phyloP scores from a whole-genome alignment of 2,888 invertebrate genomes.

The Apamea anceps region DNA sequence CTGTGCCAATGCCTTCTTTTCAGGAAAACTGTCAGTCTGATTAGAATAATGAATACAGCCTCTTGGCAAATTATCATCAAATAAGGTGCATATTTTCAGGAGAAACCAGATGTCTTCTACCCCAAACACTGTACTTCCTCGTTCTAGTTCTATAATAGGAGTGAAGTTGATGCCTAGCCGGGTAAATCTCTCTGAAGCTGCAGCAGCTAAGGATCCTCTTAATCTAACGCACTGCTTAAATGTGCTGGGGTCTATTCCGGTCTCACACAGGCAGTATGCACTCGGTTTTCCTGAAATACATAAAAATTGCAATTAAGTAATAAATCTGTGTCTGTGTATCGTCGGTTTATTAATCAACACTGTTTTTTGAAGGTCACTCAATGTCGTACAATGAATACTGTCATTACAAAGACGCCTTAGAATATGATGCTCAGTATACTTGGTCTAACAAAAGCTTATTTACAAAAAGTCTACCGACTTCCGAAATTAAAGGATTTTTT shows the following conservation, averaged over 20 bases:
- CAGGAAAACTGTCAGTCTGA: conserved; percentile 21
- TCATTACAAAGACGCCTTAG: too few species aligned
- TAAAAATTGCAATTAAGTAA: background rate
- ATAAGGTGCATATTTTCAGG: conserved; percentile 78
- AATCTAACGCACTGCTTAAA: conserved; percentile 50
- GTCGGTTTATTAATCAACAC: background rate
- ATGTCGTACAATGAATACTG: background rate
- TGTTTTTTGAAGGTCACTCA: background rate
- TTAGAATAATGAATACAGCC: conserved; percentile 69
- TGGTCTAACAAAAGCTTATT: too few species aligned
- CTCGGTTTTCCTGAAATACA: conserved; percentile 36
- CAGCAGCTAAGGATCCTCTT: conserved; percentile 20
- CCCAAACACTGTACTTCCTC: conserved; percentile 63
- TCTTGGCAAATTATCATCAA: conserved; percentile 72
- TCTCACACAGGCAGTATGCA: conserved; percentile 50
- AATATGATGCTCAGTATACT: background rate
- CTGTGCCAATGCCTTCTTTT: conserved; percentile 44
- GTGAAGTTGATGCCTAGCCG: conserved; percentile 39
- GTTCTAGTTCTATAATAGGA: conserved; percentile 41
- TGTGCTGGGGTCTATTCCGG: conserved; percentile 33
- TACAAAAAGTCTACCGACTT: too few species aligned
- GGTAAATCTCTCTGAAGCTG: conserved; percentile 32
- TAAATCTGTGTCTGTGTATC: background rate
- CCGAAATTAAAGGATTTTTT: too few species aligned
- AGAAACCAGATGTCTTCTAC: conserved; percentile 73